Evolutionary conservation across 2,113 vertebrate genomes (phyloP).

Genomic region (Telmatochromis sp.): DNA sequence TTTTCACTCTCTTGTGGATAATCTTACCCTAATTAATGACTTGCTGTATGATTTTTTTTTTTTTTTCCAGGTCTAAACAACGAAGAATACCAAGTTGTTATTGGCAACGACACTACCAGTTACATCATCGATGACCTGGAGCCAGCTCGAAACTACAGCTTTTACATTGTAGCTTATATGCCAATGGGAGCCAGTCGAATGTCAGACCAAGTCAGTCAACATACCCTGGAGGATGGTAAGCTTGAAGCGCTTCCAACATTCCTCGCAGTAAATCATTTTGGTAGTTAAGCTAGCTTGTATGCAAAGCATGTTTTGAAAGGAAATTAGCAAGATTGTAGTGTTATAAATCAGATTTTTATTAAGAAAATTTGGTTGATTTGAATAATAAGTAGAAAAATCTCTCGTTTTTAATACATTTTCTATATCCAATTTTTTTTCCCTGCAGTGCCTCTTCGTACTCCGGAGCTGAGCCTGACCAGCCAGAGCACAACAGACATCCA

Average conservation of each 20-base stretch:
- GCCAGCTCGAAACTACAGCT: constrained; percentile 91
- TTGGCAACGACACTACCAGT: constrained; percentile 95
- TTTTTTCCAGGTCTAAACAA: constrained; percentile 84
- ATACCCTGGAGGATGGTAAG: constrained; percentile 94
- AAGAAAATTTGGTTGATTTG: not conserved
- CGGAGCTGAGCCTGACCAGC: constrained; percentile 89
- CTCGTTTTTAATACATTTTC: not conserved
- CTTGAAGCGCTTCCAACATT: constrained; percentile 13
- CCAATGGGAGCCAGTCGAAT: constrained; percentile 97
- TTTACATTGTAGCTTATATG: constrained; percentile 98
- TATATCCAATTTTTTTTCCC: not conserved
- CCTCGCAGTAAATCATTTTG: constrained; percentile 45
- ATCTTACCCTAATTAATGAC: not conserved
- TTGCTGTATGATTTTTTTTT: not conserved
- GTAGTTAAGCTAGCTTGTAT: constrained; percentile 35
- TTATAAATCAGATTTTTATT: not conserved
- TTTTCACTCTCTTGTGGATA: not conserved
- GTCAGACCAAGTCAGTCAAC: constrained; percentile 92
- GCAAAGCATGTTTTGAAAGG: not conserved
- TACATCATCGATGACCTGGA: constrained; percentile 94
- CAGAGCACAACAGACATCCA: constrained; percentile 87
- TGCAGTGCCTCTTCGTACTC: constrained; percentile 89
- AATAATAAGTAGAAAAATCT: not conserved
- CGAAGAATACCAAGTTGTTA: constrained; percentile 95
- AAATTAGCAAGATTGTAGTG: not conserved